Conservation (phyloP, 2,113 vertebrate species). For the Dromiciops gliroides region DNA sequence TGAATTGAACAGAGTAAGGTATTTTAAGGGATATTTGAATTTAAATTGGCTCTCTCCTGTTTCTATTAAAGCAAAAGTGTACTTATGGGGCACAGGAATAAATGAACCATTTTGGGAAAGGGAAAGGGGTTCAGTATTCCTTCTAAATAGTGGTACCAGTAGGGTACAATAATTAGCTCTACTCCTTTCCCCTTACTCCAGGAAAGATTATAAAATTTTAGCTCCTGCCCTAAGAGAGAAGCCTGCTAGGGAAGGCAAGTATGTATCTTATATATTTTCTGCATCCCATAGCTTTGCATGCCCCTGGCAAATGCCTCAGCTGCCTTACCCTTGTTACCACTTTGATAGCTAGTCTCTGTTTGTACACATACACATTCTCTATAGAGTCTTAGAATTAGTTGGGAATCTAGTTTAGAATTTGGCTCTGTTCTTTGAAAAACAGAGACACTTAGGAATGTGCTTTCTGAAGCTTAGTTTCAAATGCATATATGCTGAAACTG, state of each 20-base stretch:
- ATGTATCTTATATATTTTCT: not conserved
- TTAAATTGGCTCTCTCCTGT: not conserved
- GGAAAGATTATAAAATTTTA: not conserved
- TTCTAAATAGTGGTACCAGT: not conserved
- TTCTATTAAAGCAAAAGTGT: conserved; percentile 5
- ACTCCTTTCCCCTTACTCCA: not conserved
- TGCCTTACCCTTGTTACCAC: not conserved
- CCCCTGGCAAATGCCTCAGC: not conserved
- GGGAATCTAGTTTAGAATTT: conserved; percentile 1
- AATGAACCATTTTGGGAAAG: not conserved
- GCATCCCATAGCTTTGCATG: not conserved
- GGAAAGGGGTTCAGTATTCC: not conserved
- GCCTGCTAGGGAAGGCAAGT: not conserved
- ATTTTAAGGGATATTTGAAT: conserved; percentile 5
- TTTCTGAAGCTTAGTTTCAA: not conserved
- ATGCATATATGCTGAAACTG: not conserved
- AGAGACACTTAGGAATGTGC: not conserved
- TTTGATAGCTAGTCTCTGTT: not conserved
- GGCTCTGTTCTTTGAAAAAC: conserved; percentile 23
- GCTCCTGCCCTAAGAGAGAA: not conserved
- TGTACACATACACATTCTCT: not conserved
- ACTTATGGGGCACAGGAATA: not conserved
- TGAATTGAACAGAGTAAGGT: not conserved
- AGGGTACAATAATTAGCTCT: not conserved
- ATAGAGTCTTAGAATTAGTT: conserved; percentile 18